These are phyloP conservation scores for Sciurus vulgaris DNA, from an alignment of 2,797 vertebrate genomes.

Conservation along the genomic window DNA sequence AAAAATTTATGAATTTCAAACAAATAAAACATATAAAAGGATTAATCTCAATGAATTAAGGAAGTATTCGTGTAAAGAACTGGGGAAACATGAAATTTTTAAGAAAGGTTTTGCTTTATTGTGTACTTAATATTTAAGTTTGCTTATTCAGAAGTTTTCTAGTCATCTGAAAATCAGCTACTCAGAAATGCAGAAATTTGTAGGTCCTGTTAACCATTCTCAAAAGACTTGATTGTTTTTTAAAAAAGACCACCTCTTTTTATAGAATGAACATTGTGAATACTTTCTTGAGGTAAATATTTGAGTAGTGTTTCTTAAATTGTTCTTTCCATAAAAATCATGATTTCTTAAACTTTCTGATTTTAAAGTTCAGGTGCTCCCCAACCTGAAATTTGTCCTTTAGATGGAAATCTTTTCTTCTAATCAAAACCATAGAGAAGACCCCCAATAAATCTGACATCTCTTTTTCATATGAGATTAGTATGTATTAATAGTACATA, in stretches of 20 bases:
- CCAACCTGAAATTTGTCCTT: background rate
- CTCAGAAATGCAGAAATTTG: background rate
- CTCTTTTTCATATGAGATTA: background rate
- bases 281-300: slow-evolving; percentile 36
- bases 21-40: background rate
- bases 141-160: slow-evolving; percentile 33
- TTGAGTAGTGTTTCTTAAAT: background rate
- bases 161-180: background rate
- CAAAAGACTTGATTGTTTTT: background rate
- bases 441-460: background rate
- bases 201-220: background rate
- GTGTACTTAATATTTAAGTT: background rate
- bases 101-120: slow-evolving; percentile 15
- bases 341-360: background rate
- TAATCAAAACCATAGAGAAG: background rate
- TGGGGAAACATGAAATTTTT: slow-evolving; percentile 18
- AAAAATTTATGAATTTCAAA: slow-evolving; percentile 26
- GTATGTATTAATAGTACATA: too few species aligned
- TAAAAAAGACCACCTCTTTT: background rate
- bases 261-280: slow-evolving; percentile 6
- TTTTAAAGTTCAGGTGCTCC: background rate
- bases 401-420: background rate
- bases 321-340: background rate
- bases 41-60: slow-evolving; percentile 14
- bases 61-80: background rate